These are phyloP conservation scores for Aphidoletes aphidimyza DNA, from an alignment of 2,888 invertebrate genomes.

Conservation along the genomic window DNA sequence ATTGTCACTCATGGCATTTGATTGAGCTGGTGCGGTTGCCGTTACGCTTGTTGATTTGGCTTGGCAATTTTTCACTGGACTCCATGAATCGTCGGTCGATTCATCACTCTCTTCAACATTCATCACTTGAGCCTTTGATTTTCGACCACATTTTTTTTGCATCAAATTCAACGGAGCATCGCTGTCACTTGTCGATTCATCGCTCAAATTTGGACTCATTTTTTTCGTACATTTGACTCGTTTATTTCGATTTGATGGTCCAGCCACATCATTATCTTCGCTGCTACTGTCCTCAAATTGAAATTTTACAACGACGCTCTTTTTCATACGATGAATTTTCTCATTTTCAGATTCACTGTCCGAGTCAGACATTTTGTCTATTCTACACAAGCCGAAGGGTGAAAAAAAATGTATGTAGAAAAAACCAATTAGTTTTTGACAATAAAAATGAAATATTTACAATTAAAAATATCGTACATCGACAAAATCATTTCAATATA, in stretches of 20 bases:
- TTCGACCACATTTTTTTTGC: background rate
- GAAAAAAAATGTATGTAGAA: too few relatives aligned
- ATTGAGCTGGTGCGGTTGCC: background rate
- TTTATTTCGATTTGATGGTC: slow-evolving; percentile 33
- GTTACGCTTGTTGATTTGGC: background rate
- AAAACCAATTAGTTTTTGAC: too few relatives aligned
- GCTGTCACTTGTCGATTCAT: slow-evolving; percentile 5
- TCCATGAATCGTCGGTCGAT: slow-evolving; percentile 53
- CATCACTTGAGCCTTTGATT: background rate
- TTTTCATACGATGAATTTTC: slow-evolving; percentile 58
- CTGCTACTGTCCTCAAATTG: slow-evolving; percentile 62
- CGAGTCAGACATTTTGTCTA: slow-evolving; percentile 54
- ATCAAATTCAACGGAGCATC: slow-evolving; percentile 14
- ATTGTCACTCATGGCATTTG: slow-evolving; percentile 56
- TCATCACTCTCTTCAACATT: slow-evolving; percentile 8
- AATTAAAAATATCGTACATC: background rate
- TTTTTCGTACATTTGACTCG: background rate
- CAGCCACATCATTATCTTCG: slow-evolving; percentile 32
- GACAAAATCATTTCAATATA: background rate
- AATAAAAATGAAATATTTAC: background rate
- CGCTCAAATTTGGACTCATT: background rate
- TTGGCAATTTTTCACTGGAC: slow-evolving; percentile 22
- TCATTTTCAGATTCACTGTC: slow-evolving; percentile 52
- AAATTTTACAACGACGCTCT: slow-evolving; percentile 65
- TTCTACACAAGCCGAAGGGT: background rate